These are phyloP conservation scores for Cottus gobio DNA, from an alignment of 2,113 vertebrate genomes.

Conservation along the genomic window DNA sequence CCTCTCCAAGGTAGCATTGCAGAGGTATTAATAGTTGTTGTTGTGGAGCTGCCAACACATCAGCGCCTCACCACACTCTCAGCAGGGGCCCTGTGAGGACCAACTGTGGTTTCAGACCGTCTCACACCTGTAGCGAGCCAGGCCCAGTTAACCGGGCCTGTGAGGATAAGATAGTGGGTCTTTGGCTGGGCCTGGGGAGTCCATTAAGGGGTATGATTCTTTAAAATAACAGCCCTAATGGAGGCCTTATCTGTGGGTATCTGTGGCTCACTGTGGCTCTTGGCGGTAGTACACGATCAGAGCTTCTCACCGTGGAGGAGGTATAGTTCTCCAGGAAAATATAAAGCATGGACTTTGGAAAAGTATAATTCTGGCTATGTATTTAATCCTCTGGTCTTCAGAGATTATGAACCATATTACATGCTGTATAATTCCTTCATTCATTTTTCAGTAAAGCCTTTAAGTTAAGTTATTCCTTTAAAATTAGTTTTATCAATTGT, in stretches of 20 bases:
- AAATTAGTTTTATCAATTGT: not conserved
- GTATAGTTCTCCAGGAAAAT: conserved; percentile 26
- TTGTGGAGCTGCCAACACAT: conserved; percentile 64
- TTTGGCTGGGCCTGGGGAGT: conserved; percentile 56
- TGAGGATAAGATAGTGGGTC: conserved; percentile 79
- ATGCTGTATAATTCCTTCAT: conserved; percentile 17
- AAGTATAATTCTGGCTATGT: conserved; percentile 4
- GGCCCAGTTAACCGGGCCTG: conserved; percentile 60
- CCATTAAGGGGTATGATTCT: conserved; percentile 77
- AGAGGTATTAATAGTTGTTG: conserved; percentile 64
- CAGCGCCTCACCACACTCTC: conserved; percentile 51
- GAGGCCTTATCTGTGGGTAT: conserved; percentile 77
- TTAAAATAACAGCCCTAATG: conserved; percentile 81
- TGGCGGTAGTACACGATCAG: conserved; percentile 35
- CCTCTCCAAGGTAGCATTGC: conserved; percentile 46
- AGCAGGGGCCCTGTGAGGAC: conserved; percentile 32
- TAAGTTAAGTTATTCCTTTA: not conserved
- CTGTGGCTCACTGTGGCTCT: conserved; percentile 50
- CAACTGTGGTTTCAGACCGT: conserved; percentile 50
- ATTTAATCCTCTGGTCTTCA: not conserved
- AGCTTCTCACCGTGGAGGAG: conserved; percentile 47
- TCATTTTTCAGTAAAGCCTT: conserved; percentile 14
- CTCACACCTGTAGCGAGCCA: conserved; percentile 71
- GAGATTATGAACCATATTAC: not conserved
- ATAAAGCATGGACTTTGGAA: conserved; percentile 40